phyloP scores from a whole-genome alignment of 2,888 invertebrate species.

The Drosophila meridionalis region DNA sequence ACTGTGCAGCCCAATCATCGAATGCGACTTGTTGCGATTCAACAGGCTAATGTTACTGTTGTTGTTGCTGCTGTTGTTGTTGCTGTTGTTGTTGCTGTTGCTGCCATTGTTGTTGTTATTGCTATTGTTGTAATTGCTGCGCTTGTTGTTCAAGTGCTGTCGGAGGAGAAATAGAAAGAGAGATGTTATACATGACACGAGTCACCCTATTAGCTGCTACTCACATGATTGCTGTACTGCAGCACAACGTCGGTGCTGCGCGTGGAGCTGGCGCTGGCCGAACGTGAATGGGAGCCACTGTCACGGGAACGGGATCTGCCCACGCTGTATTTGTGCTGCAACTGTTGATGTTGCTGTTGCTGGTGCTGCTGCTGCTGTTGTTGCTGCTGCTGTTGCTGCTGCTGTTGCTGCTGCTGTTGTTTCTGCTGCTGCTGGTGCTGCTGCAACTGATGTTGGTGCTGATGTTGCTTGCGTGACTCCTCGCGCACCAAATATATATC shows the following conservation, averaged over 20 bases:
- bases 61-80: conserved; percentile 29
- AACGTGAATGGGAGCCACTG: conserved; percentile 91
- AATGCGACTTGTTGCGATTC: conserved; percentile 84
- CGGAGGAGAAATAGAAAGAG: neutral
- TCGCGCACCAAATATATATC: conserved; percentile 91
- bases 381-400: conserved; percentile 38
- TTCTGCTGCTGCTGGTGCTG: conserved; percentile 55
- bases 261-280: conserved; percentile 87
- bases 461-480: conserved; percentile 85
- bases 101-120: conserved; percentile 5
- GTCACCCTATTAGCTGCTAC: conserved; percentile 35
- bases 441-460: conserved; percentile 60
- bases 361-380: conserved; percentile 60
- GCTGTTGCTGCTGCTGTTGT: conserved; percentile 46
- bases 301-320: conserved; percentile 88
- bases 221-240: conserved; percentile 84
- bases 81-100: conserved; percentile 10
- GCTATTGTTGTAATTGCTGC: conserved; percentile 62
- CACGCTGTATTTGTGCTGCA: conserved; percentile 78
- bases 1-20: conserved; percentile 82
- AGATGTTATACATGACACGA: neutral
- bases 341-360: conserved; percentile 61
- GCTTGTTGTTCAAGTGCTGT: conserved; percentile 83
- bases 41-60: conserved; percentile 61
- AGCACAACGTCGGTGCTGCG: conserved; percentile 85